Evolutionary conservation across 2,888 invertebrate species (phyloP).

Genomic region (Drosophila formosana): DNA sequence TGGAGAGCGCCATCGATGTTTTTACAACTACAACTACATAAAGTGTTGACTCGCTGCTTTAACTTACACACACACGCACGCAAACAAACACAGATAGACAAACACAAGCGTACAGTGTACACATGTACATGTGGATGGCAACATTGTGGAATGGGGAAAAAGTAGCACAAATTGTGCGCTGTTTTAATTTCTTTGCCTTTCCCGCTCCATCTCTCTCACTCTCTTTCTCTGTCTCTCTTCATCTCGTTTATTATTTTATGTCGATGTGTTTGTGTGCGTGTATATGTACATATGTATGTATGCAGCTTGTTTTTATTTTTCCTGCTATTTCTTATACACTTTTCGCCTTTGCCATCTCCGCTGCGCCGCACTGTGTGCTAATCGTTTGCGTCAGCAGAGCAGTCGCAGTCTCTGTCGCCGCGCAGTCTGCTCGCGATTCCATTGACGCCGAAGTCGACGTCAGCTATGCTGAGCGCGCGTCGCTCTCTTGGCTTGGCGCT

Average conservation of each 20-base stretch:
- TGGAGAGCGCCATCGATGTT: conserved; percentile 65
- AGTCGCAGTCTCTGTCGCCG: conserved; percentile 68
- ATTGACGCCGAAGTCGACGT: conserved; percentile 39
- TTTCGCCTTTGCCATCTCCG: conserved; percentile 61
- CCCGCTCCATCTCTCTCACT: conserved; percentile 28
- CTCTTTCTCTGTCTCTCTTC: conserved; percentile 24
- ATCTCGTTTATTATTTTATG: conserved; percentile 35
- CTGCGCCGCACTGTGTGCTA: conserved; percentile 56
- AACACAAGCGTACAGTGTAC: conserved; percentile 32
- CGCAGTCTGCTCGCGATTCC: conserved; percentile 62
- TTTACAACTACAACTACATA: conserved; percentile 72
- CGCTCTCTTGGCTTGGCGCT: conserved; percentile 57
- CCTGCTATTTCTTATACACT: conserved; percentile 64
- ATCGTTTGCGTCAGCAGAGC: conserved; percentile 71
- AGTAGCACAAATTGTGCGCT: conserved; percentile 82
- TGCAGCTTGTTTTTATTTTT: conserved; percentile 63
- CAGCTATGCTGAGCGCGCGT: conserved; percentile 16
- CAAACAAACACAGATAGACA: conserved; percentile 23
- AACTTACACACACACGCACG: conserved; percentile 26
- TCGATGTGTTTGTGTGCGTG: conserved; percentile 9
- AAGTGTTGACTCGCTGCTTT: conserved; percentile 65
- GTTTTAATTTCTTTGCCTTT: conserved; percentile 76
- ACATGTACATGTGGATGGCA: conserved; percentile 47
- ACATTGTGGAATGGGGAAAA: conserved; percentile 77
- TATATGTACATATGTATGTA: conserved; percentile 33